Evolutionary conservation across 2,888 invertebrate species (phyloP).

Genomic region (Lepidocyrtinus sp.): DNA sequence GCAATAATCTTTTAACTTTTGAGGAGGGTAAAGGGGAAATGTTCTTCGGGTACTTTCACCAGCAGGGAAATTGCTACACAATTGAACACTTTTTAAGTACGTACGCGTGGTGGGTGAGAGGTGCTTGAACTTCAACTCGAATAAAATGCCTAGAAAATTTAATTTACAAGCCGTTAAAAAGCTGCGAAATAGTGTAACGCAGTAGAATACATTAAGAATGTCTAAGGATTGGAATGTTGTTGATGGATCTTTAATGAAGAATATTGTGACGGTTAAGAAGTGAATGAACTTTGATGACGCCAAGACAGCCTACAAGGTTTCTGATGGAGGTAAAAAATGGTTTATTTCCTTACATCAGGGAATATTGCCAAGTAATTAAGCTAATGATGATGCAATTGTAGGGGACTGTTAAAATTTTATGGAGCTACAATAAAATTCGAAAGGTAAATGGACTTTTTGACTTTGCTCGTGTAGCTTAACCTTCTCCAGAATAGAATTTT

Average conservation of each 20-base stretch:
- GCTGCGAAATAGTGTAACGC: neutral
- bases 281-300: slow-evolving; percentile 47
- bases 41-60: slow-evolving; percentile 12
- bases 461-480: too few species aligned
- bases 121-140: slow-evolving; percentile 8
- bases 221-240: neutral
- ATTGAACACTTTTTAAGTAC: neutral
- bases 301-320: neutral
- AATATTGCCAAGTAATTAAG: neutral
- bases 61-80: neutral
- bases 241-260: neutral
- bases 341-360: too few species aligned
- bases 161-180: slow-evolving; percentile 42
- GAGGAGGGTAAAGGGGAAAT: neutral
- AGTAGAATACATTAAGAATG: slow-evolving; percentile 10
- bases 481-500: too few species aligned
- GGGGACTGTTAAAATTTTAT: neutral
- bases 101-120: neutral
- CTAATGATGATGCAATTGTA: neutral
- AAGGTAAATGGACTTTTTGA: neutral
- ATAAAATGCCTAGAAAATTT: neutral
- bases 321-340: too few species aligned
- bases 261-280: slow-evolving; percentile 18
- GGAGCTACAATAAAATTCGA: neutral
- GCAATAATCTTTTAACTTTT: slow-evolving; percentile 8